phyloP scores from a whole-genome alignment of 2,113 vertebrate genomes.

The Chionodraco myersi region DNA sequence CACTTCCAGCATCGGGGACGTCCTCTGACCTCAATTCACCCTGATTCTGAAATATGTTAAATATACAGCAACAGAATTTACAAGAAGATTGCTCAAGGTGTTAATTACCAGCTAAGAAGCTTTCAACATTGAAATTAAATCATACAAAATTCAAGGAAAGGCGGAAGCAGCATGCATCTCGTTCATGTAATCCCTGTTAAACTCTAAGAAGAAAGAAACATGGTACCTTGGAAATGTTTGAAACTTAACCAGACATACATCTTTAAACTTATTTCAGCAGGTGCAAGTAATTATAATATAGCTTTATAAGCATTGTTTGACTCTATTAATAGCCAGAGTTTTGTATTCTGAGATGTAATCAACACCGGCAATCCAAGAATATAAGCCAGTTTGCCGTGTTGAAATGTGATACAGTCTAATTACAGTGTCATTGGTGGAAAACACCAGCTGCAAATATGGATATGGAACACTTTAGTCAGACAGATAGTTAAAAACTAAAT shows the following conservation, averaged over 20 bases:
- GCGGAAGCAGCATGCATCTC: not conserved
- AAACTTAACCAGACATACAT: not conserved
- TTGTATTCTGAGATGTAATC: slow-evolving; percentile 44
- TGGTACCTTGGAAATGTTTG: not conserved
- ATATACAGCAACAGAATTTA: not conserved
- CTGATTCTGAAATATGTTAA: slow-evolving; percentile 26
- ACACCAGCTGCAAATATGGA: slow-evolving; percentile 11
- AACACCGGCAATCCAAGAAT: slow-evolving; percentile 41
- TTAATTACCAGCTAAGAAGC: slow-evolving; percentile 5
- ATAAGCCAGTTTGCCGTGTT: slow-evolving; percentile 21
- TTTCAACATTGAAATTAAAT: not conserved
- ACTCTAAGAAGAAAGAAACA: not conserved
- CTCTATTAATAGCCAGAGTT: slow-evolving; percentile 29
- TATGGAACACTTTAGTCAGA: slow-evolving; percentile 12
- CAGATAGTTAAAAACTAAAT: slow-evolving; percentile 55
- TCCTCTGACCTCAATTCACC: slow-evolving; percentile 32
- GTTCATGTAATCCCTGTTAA: not conserved
- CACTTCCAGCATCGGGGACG: not conserved
- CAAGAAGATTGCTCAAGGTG: not conserved
- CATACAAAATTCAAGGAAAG: slow-evolving; percentile 5
- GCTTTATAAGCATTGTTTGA: slow-evolving; percentile 7
- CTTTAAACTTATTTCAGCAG: not conserved
- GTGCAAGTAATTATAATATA: not conserved
- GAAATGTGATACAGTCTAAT: slow-evolving; percentile 52
- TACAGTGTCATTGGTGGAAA: slow-evolving; percentile 44